A percentile compares a stretch with the other conserved stretches of the same genome.
phyloP scores from a whole-genome alignment of 2,888 invertebrate species.

The Drosophila gaucha region DNA sequence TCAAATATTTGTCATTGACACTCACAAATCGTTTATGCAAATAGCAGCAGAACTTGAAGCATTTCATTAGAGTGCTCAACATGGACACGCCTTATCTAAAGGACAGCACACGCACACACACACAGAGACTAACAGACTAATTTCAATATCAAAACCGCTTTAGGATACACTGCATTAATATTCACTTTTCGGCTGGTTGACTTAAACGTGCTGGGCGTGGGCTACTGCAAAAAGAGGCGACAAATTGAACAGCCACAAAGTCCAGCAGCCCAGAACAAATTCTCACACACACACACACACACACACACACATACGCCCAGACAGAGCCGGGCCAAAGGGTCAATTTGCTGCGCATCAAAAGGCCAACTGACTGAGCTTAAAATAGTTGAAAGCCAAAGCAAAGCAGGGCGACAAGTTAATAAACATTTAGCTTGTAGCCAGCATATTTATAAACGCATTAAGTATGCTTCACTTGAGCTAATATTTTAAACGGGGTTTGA shows the following conservation, averaged over 20 bases:
- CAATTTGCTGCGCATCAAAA: conserved; percentile 62
- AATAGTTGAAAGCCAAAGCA: conserved; percentile 30
- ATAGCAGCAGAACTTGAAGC: conserved; percentile 41
- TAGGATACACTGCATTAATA: conserved; percentile 60
- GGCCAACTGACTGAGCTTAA: conserved; percentile 32
- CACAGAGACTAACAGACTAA: conserved; percentile 51
- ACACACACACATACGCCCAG: conserved; percentile 4
- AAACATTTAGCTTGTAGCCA: conserved; percentile 25
- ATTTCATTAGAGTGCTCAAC: conserved; percentile 44
- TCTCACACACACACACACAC: conserved; percentile 43
- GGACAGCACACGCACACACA: conserved; percentile 2
- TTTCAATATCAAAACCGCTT: conserved; percentile 68
- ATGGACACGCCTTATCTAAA: conserved; percentile 56
- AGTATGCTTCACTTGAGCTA: conserved; percentile 52
- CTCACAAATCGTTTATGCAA: conserved; percentile 66
- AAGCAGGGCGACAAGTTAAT: conserved; percentile 46
- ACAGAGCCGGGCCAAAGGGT: conserved; percentile 58
- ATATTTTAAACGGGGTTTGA: conserved; percentile 32
- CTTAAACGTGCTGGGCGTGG: conserved; percentile 52
- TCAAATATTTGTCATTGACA: conserved; percentile 64
- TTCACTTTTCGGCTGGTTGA: conserved; percentile 52
- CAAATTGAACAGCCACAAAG: conserved; percentile 52
- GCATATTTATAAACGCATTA: conserved; percentile 71
- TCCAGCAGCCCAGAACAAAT: conserved; percentile 55
- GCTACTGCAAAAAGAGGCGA: conserved; percentile 33